phyloP scores from a whole-genome alignment of 2,888 invertebrate genomes.

The Strigamia transsilvanica region DNA sequence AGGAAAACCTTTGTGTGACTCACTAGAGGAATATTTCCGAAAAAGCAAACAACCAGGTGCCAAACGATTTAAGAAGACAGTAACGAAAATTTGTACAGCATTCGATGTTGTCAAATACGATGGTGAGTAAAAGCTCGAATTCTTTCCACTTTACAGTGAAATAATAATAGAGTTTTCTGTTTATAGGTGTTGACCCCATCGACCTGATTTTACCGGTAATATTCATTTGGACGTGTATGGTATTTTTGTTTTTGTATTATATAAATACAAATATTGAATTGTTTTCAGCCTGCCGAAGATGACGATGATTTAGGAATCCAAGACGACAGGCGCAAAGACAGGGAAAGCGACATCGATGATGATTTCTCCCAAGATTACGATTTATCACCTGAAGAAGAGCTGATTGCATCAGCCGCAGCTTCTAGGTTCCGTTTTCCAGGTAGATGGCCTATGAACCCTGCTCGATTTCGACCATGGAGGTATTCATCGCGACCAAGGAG shows the following conservation, averaged over 20 bases:
- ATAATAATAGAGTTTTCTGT: neutral
- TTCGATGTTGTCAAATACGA: conserved; percentile 53
- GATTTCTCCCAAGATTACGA: neutral
- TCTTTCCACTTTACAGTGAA: neutral
- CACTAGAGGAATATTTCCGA: conserved; percentile 51
- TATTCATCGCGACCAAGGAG: neutral
- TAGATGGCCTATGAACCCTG: neutral
- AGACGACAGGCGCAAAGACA: neutral
- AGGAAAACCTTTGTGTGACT: conserved; percentile 46
- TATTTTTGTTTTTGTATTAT: neutral
- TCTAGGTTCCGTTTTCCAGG: neutral
- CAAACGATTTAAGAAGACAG: conserved; percentile 33
- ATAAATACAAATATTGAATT: neutral
- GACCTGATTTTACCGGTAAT: conserved; percentile 42
- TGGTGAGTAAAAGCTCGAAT: neutral
- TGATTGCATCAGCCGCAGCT: neutral
- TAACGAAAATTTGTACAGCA: conserved; percentile 52
- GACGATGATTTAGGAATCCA: conserved; percentile 8
- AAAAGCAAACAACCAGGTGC: conserved; percentile 48
- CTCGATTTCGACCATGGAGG: neutral
- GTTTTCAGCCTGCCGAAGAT: neutral
- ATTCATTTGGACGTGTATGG: neutral
- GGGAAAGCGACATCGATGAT: neutral
- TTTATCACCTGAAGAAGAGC: neutral
- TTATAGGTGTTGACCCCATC: conserved; percentile 18